Evolutionary conservation across 2,888 invertebrate species (phyloP).

Genomic region (Agonopterix subpropinquella): DNA sequence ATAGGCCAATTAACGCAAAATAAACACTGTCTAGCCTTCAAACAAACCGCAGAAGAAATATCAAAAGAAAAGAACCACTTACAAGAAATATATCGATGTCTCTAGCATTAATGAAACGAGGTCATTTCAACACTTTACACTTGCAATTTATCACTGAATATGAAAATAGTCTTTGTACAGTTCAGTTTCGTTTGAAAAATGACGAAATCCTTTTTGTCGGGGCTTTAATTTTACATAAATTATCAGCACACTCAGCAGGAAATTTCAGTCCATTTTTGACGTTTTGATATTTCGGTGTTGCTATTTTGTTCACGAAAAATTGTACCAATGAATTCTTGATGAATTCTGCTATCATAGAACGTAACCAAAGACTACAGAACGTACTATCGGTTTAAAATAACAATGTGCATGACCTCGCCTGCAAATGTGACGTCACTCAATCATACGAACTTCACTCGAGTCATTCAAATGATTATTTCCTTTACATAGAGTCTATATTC

Average conservation of each 20-base stretch:
- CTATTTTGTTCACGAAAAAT: slow-evolving; percentile 1
- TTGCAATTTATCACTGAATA: slow-evolving; percentile 26
- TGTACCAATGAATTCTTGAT: slow-evolving; percentile 4
- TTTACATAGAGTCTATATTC: no score
- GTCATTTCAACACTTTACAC: slow-evolving; percentile 24
- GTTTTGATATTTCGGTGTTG: slow-evolving; percentile 24
- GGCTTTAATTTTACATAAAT: slow-evolving; percentile 44
- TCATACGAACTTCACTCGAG: no score
- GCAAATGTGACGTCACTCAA: no score
- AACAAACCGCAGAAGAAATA: slow-evolving; percentile 7
- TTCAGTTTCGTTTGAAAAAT: slow-evolving; percentile 23
- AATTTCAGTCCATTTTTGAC: slow-evolving; percentile 50
- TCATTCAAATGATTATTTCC: no score
- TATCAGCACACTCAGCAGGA: slow-evolving; percentile 29
- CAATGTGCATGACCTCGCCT: no score
- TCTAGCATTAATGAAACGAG: slow-evolving; percentile 24
- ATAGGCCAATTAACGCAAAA: slow-evolving; percentile 39
- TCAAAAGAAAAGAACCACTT: slow-evolving; percentile 14
- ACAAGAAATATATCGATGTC: slow-evolving; percentile 27
- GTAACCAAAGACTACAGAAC: no score
- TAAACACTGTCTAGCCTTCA: slow-evolving; percentile 14
- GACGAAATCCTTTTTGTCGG: slow-evolving; percentile 26
- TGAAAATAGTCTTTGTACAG: slow-evolving; percentile 21
- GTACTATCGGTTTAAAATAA: no score
- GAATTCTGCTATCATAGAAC: slow-evolving; percentile 5